A percentile compares a stretch with the other conserved stretches of the same genome.
These are phyloP conservation scores for Dicranocentrus wangi DNA, from an alignment of 2,888 invertebrate species.

Conservation along the genomic window DNA sequence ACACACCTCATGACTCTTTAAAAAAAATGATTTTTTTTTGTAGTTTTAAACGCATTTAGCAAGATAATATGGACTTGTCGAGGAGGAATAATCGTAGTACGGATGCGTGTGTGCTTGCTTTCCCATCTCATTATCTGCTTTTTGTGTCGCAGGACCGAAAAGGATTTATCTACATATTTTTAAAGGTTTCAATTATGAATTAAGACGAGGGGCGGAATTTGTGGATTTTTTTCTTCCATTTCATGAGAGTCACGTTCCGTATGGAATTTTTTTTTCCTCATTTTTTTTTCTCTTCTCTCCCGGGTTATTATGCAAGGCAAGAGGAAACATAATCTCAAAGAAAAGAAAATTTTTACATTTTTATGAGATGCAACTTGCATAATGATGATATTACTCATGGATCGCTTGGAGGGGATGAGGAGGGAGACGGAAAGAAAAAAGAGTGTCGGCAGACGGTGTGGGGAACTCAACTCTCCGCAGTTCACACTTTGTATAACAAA, in stretches of 20 bases:
- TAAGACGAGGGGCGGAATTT: constrained; percentile 56
- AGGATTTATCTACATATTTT: constrained; percentile 44
- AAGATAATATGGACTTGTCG: no score
- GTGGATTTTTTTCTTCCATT: constrained; percentile 22
- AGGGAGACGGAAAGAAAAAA: not conserved
- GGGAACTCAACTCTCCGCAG: not conserved
- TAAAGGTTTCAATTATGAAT: constrained; percentile 47
- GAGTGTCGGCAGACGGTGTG: not conserved
- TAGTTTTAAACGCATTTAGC: no score
- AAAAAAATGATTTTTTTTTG: no score
- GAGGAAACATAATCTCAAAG: not conserved
- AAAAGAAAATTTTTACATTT: not conserved
- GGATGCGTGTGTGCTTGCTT: not conserved
- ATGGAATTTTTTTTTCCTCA: constrained; percentile 68
- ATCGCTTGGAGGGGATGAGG: constrained; percentile 22
- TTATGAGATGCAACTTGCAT: constrained; percentile 45
- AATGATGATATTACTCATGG: constrained; percentile 55
- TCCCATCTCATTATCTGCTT: constrained; percentile 17
- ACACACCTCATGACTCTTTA: not conserved
- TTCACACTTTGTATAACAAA: not conserved
- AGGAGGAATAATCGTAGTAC: no score
- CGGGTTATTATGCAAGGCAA: constrained; percentile 19
- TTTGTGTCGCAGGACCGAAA: constrained; percentile 43
- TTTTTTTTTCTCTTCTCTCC: constrained; percentile 53
- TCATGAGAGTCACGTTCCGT: constrained; percentile 66